phyloP scores from a whole-genome alignment of 2,113 vertebrate genomes.

The Cebus imitator region DNA sequence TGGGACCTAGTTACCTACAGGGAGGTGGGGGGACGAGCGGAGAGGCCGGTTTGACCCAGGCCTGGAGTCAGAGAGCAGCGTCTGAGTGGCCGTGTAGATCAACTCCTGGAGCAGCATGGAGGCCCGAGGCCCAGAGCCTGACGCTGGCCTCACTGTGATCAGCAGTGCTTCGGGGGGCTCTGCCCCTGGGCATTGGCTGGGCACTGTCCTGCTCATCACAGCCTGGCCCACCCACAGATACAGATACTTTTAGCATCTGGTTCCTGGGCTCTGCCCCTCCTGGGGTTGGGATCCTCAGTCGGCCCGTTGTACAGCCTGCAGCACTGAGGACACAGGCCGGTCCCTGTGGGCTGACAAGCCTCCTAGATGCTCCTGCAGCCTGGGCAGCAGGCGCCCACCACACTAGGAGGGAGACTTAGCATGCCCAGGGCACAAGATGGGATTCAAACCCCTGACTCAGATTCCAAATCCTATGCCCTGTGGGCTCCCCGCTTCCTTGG shows the following conservation, averaged over 20 bases:
- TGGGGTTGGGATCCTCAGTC: background rate
- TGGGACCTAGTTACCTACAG: background rate
- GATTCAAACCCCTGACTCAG: background rate
- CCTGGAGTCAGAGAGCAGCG: background rate
- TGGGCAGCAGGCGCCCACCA: fast-evolving
- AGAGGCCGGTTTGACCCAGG: no score
- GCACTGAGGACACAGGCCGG: background rate
- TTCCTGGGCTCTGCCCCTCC: fast-evolving
- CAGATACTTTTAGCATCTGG: background rate
- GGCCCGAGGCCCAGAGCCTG: background rate
- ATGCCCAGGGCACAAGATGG: background rate
- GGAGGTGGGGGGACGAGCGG: background rate
- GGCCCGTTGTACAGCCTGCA: no score
- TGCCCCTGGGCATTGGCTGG: background rate
- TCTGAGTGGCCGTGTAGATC: background rate
- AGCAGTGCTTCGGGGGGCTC: background rate
- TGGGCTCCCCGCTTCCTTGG: background rate
- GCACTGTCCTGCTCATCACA: fast-evolving
- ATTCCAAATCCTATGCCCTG: background rate
- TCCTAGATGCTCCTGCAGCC: background rate
- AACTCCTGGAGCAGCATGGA: background rate
- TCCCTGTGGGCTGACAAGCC: background rate
- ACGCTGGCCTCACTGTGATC: no score
- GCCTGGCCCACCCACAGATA: background rate
- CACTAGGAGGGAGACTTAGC: no score